Evolutionary conservation across 2,797 vertebrate species (phyloP).

Genomic region (Acanthiza pusilla): DNA sequence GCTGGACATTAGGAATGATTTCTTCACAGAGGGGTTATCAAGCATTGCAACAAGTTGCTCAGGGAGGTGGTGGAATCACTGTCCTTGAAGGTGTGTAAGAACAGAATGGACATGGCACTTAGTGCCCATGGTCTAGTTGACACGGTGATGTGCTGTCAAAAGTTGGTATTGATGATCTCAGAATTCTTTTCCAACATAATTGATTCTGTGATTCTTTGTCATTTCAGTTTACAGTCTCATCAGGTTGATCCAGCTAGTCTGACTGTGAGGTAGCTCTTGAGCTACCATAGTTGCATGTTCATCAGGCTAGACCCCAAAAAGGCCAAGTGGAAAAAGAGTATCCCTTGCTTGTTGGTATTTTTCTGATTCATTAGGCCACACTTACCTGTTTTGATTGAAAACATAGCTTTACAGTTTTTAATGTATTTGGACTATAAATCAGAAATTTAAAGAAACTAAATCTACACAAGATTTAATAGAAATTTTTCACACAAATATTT

Average conservation of each 20-base stretch:
- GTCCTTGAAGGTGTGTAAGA: not conserved
- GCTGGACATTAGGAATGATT: not conserved
- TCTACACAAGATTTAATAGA: not conserved
- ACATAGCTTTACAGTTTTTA: not conserved
- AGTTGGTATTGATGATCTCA: not conserved
- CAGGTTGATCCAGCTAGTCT: not conserved
- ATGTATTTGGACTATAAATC: not conserved
- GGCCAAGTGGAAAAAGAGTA: not conserved
- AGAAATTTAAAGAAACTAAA: not conserved
- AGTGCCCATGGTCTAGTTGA: not conserved
- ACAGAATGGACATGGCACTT: not conserved
- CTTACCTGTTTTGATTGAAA: not conserved
- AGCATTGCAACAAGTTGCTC: not conserved
- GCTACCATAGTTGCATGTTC: not conserved
- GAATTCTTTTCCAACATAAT: not conserved
- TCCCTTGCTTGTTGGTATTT: not conserved
- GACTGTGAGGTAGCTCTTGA: not conserved
- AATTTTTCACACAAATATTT: not conserved
- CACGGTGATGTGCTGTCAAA: rapidly evolving
- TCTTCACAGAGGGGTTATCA: not conserved
- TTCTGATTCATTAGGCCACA: not conserved
- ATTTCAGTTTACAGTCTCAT: not conserved
- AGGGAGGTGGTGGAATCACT: not conserved
- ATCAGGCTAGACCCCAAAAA: not conserved
- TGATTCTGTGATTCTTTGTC: not conserved